Evolutionary conservation across 1,140 invertebrate genomes (phyloP).

Genomic region (Colletes latitarsis): DNA sequence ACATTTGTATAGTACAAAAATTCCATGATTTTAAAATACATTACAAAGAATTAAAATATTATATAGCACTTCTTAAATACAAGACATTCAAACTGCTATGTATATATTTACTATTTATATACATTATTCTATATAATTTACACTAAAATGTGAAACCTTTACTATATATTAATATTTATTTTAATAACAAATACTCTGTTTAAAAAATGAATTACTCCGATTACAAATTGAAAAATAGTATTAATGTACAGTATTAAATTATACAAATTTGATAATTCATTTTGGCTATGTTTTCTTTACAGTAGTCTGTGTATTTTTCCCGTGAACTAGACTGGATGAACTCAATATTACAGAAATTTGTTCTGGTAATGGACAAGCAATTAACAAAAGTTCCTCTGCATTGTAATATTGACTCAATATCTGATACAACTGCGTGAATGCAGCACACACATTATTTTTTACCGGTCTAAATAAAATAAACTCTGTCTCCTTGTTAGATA

Average conservation of each 20-base stretch:
- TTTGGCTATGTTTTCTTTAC: conserved; percentile 45
- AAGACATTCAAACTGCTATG: neutral
- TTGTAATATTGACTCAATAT: conserved; percentile 88
- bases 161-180: conserved; percentile 33
- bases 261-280: conserved; percentile 3
- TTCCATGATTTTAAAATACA: conserved; percentile 19
- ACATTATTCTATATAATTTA: conserved; percentile 37
- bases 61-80: neutral
- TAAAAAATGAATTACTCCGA: conserved; percentile 9
- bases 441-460: conserved; percentile 94
- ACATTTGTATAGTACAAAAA: conserved; percentile 25
- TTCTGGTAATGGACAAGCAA: conserved; percentile 94
- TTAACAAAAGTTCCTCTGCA: conserved; percentile 90
- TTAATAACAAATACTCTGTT: conserved; percentile 3
- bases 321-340: conserved; percentile 84
- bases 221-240: neutral
- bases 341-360: conserved; percentile 95
- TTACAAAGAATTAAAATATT: conserved; percentile 31
- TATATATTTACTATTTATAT: conserved; percentile 16
- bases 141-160: conserved; percentile 6
- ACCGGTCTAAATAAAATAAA: conserved; percentile 97
- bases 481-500: conserved; percentile 98
- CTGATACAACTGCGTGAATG: conserved; percentile 92
- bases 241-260: conserved; percentile 21
- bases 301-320: conserved; percentile 63